These are phyloP conservation scores for Eira barbara DNA, from an alignment of 2,113 vertebrate species.

Conservation along the genomic window DNA sequence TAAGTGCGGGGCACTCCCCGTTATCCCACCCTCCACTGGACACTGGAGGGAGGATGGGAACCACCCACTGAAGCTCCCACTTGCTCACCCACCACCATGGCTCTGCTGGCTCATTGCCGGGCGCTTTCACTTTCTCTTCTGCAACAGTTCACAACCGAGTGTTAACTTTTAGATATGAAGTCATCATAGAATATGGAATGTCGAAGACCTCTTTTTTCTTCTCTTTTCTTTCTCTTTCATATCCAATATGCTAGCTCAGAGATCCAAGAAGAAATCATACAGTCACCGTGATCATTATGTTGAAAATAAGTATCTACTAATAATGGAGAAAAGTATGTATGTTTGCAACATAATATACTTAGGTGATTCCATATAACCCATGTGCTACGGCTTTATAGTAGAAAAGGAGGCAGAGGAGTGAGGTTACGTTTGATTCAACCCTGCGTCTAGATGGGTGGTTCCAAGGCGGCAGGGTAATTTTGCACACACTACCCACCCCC, in stretches of 20 bases:
- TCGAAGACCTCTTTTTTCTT: background rate
- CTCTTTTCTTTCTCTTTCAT: background rate
- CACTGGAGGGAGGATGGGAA: background rate
- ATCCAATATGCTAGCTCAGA: background rate
- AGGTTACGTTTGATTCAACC: background rate
- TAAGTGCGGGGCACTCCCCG: too few relatives aligned
- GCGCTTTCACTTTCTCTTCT: conserved; percentile 49
- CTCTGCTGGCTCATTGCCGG: background rate
- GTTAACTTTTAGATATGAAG: background rate
- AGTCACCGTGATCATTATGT: background rate
- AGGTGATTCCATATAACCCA: background rate
- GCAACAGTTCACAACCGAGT: background rate
- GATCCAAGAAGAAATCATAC: background rate
- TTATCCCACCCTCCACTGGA: background rate
- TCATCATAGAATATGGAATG: background rate
- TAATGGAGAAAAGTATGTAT: background rate
- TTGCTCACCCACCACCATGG: background rate
- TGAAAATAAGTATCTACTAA: background rate
- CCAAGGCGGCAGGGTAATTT: background rate
- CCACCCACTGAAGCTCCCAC: background rate
- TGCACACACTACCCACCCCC: background rate
- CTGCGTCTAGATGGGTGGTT: background rate
- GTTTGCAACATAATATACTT: background rate
- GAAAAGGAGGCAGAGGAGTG: background rate
- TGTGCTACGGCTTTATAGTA: background rate